Base-by-base conservation (phyloP, 1,140 invertebrate genomes). In the Manduca sexta region DNA sequence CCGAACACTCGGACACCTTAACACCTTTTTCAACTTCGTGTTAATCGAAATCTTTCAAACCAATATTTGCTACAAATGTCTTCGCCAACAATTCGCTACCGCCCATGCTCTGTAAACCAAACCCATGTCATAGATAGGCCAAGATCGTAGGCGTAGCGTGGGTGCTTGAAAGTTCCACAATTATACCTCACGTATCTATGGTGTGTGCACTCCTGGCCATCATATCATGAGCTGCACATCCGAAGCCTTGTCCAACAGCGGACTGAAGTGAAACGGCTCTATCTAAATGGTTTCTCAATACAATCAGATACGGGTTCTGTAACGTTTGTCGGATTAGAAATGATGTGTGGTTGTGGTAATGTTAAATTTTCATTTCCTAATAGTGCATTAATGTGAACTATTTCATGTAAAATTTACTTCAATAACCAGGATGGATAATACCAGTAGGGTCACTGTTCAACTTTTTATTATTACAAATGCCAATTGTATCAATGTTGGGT, bases 321-420 rank as follows among this genome's bases (percentile, higher is more conserved):
- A 59, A 59, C 51, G 57, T 70, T 69, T 59, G 64, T 56, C 45
- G 45, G 60, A 70, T 73, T 71, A 73, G 70, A 66, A 65, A 69
- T 68, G 56, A 70, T 70, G 59, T 64, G 56, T 26, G 21, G 18
- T 16, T 33, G 29, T 45, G 14, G 31, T 12, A 35, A 35, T 35
- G 33, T 35, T 7, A n/a, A 35, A 35, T 35, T 35, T 14, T 35
- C 11, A n/a, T 35, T 35, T 14, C n/a, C 21, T 26, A 26, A 26
- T 5, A 5, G 21, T 26, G 21, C 21, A 3, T 5, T 26, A 26
- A 8, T 26, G 4, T 8, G 21, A 3, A 26, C 4, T 26, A 26
- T 26, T 5, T 26, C 21, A 8, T 8, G 4, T 26, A 8, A 26
- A 26, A 5, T 3, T 26, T 26, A 26, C 4, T 26, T n/a, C n/a